These are phyloP conservation scores for Asteroscopus sphinx DNA, from an alignment of 2,888 invertebrate species.

Conservation along the genomic window DNA sequence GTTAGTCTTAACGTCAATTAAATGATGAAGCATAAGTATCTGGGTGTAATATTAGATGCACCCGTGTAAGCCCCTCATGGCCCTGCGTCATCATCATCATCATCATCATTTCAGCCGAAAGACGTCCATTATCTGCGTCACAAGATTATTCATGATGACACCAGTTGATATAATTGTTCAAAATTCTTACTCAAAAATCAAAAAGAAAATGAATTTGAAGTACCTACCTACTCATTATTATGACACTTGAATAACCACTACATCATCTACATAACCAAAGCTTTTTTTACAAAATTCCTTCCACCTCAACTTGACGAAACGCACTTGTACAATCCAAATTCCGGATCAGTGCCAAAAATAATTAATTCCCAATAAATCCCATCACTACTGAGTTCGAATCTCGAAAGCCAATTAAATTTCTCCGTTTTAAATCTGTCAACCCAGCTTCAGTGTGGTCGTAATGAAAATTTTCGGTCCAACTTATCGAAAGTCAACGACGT, in stretches of 20 bases:
- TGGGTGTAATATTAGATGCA: no score
- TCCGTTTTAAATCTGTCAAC: constrained; percentile 62
- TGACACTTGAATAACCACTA: background rate
- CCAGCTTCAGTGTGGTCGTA: constrained; percentile 42
- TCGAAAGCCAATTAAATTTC: constrained; percentile 63
- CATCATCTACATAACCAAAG: constrained; percentile 2
- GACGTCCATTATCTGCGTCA: no score
- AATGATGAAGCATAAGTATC: no score
- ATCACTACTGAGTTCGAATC: constrained; percentile 35
- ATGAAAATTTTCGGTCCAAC: constrained; percentile 54
- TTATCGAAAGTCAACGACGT: constrained; percentile 54
- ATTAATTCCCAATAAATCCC: constrained; percentile 46
- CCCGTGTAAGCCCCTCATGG: no score
- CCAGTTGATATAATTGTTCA: no score
- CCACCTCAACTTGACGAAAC: constrained; percentile 8
- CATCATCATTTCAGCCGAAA: no score
- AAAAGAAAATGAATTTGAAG: constrained; percentile 10
- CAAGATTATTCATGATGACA: no score
- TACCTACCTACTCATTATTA: no score
- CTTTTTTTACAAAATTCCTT: background rate
- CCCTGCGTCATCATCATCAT: no score
- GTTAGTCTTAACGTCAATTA: no score
- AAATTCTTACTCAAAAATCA: background rate
- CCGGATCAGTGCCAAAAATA: constrained; percentile 34
- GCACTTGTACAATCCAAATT: constrained; percentile 11